Conservation (phyloP, 2,797 vertebrate species). For the Valencia hispanica region DNA sequence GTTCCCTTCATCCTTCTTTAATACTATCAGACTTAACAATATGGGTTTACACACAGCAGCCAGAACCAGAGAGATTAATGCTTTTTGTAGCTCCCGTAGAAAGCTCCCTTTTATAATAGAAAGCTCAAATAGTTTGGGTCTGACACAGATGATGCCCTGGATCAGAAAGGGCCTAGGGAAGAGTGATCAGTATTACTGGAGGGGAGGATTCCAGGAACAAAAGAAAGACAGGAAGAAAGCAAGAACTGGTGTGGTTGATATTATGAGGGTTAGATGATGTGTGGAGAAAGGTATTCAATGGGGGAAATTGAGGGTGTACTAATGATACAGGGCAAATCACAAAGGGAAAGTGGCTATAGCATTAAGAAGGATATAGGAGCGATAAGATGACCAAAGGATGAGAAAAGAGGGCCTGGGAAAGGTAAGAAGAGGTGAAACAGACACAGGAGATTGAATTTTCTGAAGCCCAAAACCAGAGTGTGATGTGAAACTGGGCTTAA, state of each 20-base stretch:
- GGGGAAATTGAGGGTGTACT: constrained; percentile 28
- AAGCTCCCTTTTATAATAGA: constrained; percentile 63
- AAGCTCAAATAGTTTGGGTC: constrained; percentile 66
- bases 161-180: constrained; percentile 63
- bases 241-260: constrained; percentile 29
- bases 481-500: constrained; percentile 60
- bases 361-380: constrained; percentile 51
- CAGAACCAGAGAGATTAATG: constrained; percentile 69
- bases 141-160: constrained; percentile 56
- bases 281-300: constrained; percentile 36
- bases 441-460: constrained; percentile 56
- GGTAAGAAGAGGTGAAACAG: constrained; percentile 53
- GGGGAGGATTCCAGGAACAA: constrained; percentile 52
- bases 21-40: constrained; percentile 59
- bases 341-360: constrained; percentile 36
- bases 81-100: constrained; percentile 51
- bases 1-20: constrained; percentile 68
- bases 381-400: constrained; percentile 42
- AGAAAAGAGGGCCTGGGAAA: constrained; percentile 70
- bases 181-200: constrained; percentile 57
- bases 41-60: constrained; percentile 50
- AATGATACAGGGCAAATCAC: constrained; percentile 51
- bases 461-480: constrained; percentile 46
- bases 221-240: constrained; percentile 35
- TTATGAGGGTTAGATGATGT: constrained; percentile 43